Evolutionary conservation across 37 sponge, comb jelly and placozoan genomes (phyloP).

Genomic region (Tethya wilhelma): DNA sequence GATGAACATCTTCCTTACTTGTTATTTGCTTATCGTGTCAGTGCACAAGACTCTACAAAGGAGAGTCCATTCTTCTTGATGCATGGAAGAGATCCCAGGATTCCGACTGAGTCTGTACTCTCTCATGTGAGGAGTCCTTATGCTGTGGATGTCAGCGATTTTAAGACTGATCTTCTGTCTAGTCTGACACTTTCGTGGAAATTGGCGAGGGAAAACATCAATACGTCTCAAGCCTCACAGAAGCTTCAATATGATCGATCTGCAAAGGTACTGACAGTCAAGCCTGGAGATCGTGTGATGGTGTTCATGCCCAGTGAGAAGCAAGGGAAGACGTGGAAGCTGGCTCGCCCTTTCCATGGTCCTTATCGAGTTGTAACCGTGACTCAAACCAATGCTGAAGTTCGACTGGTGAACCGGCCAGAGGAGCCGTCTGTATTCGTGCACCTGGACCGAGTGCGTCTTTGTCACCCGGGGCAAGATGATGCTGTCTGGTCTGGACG

Average conservation of each 20-base stretch:
- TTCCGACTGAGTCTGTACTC: constrained; percentile 28
- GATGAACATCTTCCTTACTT: constrained; percentile 53
- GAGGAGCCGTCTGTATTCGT: constrained; percentile 1
- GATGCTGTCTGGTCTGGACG: constrained; percentile 1
- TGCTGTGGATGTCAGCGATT: no score
- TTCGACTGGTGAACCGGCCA: neutral
- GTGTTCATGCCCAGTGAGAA: constrained; percentile 28
- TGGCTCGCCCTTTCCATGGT: constrained; percentile 35
- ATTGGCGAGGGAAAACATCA: constrained; percentile 34
- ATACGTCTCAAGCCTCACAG: constrained; percentile 19
- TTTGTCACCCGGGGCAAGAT: constrained; percentile 3
- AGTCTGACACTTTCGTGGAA: no score
- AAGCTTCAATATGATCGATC: constrained; percentile 16
- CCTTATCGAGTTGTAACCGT: constrained; percentile 22
- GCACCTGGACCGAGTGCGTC: constrained; percentile 8
- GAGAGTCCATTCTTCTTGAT: constrained; percentile 61
- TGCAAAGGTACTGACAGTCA: neutral
- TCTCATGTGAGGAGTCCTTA: no score
- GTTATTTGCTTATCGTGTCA: constrained; percentile 46
- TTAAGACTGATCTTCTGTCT: no score
- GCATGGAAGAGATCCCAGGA: constrained; percentile 8
- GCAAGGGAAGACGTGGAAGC: constrained; percentile 30
- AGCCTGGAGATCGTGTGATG: constrained; percentile 33
- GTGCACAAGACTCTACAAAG: constrained; percentile 37
- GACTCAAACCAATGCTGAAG: constrained; percentile 18